Percentiles rank a stretch among this genome's conserved stretches.
Evolutionary conservation across 2,888 invertebrate genomes (phyloP).

Genomic region (Eristalinus sepulchralis): DNA sequence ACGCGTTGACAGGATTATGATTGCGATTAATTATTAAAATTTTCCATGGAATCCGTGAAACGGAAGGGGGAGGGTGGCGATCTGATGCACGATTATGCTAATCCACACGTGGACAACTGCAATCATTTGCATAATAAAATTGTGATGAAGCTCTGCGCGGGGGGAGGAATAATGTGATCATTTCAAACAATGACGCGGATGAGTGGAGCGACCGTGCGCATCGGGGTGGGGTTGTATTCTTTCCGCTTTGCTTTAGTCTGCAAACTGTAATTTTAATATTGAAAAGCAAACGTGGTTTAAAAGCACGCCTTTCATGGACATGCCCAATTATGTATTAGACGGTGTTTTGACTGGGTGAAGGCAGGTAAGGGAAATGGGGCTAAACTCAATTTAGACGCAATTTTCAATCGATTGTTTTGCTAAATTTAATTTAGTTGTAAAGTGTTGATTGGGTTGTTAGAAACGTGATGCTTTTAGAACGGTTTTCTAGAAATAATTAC

Average conservation of each 20-base stretch:
- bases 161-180: background rate
- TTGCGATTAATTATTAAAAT: slow-evolving; percentile 71
- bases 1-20: slow-evolving; percentile 63
- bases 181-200: slow-evolving; percentile 23
- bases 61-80: background rate
- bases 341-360: background rate
- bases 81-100: slow-evolving; percentile 18
- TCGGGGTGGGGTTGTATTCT: background rate
- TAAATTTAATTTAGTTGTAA: background rate
- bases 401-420: background rate
- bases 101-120: slow-evolving; percentile 48
- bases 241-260: background rate
- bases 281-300: slow-evolving; percentile 20
- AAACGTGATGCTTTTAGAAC: background rate
- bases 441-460: background rate
- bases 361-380: background rate
- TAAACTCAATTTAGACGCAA: background rate
- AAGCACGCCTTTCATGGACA: background rate
- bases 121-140: slow-evolving; percentile 65
- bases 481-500: background rate
- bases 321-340: slow-evolving; percentile 35
- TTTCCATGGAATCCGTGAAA: slow-evolving; percentile 41
- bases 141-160: background rate
- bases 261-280: slow-evolving; percentile 43
- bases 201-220: background rate